phyloP scores from a whole-genome alignment of 2,797 vertebrate genomes.

The Halcyon smyrnensis region DNA sequence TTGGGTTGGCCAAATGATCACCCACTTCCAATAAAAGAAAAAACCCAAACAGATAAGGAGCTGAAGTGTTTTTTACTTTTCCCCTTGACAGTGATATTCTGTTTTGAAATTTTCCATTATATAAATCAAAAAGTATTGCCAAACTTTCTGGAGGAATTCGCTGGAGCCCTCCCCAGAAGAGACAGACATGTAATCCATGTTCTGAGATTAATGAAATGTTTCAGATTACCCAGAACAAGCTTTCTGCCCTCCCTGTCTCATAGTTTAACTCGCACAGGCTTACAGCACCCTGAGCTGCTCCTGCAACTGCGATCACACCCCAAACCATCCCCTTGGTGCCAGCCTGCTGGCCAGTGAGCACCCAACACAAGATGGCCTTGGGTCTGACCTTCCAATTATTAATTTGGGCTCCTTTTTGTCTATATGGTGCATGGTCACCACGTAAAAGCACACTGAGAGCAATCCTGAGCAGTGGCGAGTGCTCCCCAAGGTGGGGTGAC shows the following conservation, averaged over 20 bases:
- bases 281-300: neutral
- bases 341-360: neutral
- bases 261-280: neutral
- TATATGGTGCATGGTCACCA: neutral
- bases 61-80: neutral
- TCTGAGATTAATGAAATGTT: neutral
- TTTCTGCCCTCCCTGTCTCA: neutral
- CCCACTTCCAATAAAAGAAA: neutral
- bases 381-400: neutral
- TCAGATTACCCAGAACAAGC: neutral
- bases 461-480: accelerated
- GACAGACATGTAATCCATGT: neutral
- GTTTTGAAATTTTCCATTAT: neutral
- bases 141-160: neutral
- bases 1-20: neutral
- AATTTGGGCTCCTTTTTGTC: neutral
- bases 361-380: neutral
- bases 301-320: accelerated
- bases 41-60: neutral
- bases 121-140: neutral
- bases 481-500: no score
- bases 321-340: neutral
- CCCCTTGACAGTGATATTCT: neutral
- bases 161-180: neutral
- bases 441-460: accelerated